Conservation (phyloP, 2,797 vertebrate species). For the Loris lydekkerianus region DNA sequence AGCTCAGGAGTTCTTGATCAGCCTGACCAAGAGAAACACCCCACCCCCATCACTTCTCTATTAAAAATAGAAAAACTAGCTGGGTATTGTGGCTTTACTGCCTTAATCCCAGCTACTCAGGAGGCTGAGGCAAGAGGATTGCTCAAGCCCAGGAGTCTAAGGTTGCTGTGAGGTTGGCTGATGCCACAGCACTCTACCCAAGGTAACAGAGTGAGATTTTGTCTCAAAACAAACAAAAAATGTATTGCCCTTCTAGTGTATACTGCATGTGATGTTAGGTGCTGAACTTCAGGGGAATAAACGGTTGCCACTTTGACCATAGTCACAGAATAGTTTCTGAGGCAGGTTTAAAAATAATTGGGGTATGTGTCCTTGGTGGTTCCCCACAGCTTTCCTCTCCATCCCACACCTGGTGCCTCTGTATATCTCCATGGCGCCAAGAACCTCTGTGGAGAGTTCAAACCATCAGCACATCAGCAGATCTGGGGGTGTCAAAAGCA, state of each 20-base stretch:
- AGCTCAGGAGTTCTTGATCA: no score
- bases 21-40: no score
- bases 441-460: conserved; percentile 11
- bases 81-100: no score
- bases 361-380: no score
- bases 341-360: neutral
- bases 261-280: neutral
- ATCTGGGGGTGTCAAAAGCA: neutral
- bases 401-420: neutral
- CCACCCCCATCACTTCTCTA: no score
- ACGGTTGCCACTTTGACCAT: neutral
- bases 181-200: no score
- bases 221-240: neutral
- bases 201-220: no score
- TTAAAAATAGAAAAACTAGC: no score
- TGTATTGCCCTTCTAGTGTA: neutral
- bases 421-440: neutral
- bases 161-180: no score
- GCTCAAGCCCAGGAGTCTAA: no score
- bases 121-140: no score
- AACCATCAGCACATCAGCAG: neutral
- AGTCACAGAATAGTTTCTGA: neutral
- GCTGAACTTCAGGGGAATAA: neutral
- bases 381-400: neutral
- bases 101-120: no score